Base-by-base conservation (phyloP, 1,140 invertebrate species). In the Drosophila teissieri region DNA sequence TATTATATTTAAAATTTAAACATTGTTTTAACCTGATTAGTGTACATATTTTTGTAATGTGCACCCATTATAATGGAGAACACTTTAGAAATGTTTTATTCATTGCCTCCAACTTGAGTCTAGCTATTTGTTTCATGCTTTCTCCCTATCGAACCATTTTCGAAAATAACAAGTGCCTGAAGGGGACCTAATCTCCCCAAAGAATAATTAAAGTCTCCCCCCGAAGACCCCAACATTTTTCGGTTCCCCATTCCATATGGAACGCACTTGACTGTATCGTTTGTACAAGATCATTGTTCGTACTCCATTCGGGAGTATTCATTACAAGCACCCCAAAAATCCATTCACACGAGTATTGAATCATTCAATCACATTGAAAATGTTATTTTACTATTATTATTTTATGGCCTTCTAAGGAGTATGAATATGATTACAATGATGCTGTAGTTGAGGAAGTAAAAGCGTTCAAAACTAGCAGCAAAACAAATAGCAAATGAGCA, bases 41-140 rank as follows among this genome's bases (percentile, higher is more conserved):
- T n/a, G n/a, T n/a, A 27, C 36, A 37, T 4, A 11, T 37, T 37
- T 10, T 12, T 36, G 0, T 6, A 36, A 2, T 19, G 48, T 51
- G 48, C 8, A 36, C 27, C 7, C 2, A 6, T 34, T 36, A 12
- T 52, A 34, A 34, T 52, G 15, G 15, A n/a, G 4, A 36, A 52
- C 31, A 14, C 49, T 19, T 52, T 52, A 52, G 36, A 52, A 36
- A 52, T 52, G 73, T 76, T 73, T 62, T 62, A 63, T 73, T 68
- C 46, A 68, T 73, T 62, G 69, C 45, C 44, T 49, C 31, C 69
- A 73, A 64, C 54, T 65, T 61, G 54, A 58, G 40, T 57, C 56
- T 6, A 12, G 34, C 17, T 22, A 31, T 31, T n/a, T 19, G 14
- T 34, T 19, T 19, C 31, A 36, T 8, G 10, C 14, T 40, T 19